Evolutionary conservation across 2,888 invertebrate genomes (phyloP), one percentile per base, ranked within the genome.

Genomic region (Gandaritis pyraliata): DNA sequence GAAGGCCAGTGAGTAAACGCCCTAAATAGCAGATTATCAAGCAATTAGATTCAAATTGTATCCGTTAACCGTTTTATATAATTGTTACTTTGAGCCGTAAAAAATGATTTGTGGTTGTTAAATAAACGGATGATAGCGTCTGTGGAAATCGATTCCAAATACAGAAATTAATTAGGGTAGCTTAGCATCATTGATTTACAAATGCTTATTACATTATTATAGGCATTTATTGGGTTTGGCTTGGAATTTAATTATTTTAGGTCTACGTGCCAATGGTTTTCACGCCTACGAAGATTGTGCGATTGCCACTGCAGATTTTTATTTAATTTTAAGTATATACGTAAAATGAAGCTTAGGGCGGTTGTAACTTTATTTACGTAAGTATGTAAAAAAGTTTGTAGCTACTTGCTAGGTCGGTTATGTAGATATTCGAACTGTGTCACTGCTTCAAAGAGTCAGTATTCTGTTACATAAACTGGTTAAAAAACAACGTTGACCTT

Each of bases 31-130:
- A 53, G 30, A 59, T 51, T 52, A 51, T 50, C 45, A 7, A 54
- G 65, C 65, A 75, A 77, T 80, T 76, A 73, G 36, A 71, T 72
- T 69, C 33, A 46, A 73, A 74, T 73, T 69, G 66, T 72, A 74
- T 81, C 78, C 81, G 75, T 68, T 68, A 48, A 71, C 55, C 54
- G 64, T 61, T 16, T 56, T 33, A 33, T n/a, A 43, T 43, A 58
- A 55, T 57, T 45, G 36, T 36, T 48, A 51, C 41, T 43, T 47
- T 45, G 39, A 53, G 30, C 46, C 8, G 47, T 53, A 43, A 7
- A 16, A 47, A 58, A 43, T 57, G 54, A 54, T 51, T 63, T 50
- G 48, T 58, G 16, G 63, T 33, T 43, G 41, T 7, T 55, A 39
- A 33, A 41, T 38, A 18, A 39, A 33, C 49, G 57, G 52, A 51